Conservation (phyloP, 2,113 vertebrate genomes). For the Pycnonotus jocosus region DNA sequence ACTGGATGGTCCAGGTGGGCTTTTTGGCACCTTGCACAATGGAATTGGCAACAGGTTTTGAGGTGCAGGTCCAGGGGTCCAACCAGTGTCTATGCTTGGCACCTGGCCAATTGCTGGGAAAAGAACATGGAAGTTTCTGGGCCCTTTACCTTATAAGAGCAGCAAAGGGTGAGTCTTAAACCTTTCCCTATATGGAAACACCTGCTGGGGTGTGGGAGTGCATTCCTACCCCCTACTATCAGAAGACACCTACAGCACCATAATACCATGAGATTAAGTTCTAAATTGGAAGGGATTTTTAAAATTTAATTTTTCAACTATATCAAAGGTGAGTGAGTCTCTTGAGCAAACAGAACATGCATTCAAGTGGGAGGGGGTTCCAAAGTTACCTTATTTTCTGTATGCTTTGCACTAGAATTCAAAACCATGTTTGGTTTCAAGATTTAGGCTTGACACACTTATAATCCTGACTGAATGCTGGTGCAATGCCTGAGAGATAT, state of each 20-base stretch:
- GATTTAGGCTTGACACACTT: not conserved
- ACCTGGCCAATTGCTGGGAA: no score
- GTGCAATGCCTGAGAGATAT: not conserved
- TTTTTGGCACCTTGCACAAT: no score
- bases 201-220: no score
- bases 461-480: not conserved
- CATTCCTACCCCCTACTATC: not conserved
- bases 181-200: no score
- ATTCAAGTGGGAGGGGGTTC: not conserved
- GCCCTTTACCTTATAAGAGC: no score
- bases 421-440: not conserved
- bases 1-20: no score
- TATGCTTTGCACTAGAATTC: not conserved
- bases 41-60: no score
- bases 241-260: not conserved
- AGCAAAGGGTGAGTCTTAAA: no score
- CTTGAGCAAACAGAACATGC: not conserved
- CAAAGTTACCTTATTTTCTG: not conserved
- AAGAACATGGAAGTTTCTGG: no score
- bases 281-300: not conserved
- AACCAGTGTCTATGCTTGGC: no score
- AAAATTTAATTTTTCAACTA: not conserved
- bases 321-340: not conserved
- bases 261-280: not conserved
- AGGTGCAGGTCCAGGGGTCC: no score